Evolutionary conservation across 1,140 invertebrate genomes (phyloP), one percentile per base, ranked within the genome.

Genomic region (Sarcophaga bullata): DNA sequence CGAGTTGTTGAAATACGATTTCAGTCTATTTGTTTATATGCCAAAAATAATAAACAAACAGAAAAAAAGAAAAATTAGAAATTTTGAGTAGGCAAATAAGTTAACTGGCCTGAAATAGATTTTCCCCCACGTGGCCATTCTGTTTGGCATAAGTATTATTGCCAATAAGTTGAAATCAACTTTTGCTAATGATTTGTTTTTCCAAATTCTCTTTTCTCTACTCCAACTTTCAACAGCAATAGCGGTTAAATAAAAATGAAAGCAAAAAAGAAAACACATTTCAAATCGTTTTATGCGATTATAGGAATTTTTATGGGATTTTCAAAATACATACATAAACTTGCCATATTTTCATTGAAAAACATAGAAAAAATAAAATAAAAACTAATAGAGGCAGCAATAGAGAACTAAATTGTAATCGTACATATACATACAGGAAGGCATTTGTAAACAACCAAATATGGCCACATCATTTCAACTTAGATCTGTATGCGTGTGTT

Each of bases 151-250:
- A 37, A 37, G 25, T 37, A 37, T 37, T 37, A 37, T 50, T 17
- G 48, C 75, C 48, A 78, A 50, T 78, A 52, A 50, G 75, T 13
- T 78, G 11, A 78, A 78, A 78, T 78, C 48, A 78, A 78, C 19
- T 50, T 78, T 78, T 0, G 37, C 25, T 50, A 75, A 78, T 78
- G 75, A 78, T 78, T 78, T 78, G 47, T 73, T 78, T 78, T 52
- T 78, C 19, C 62, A 19, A 68, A 19, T 68, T 68, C 10, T 58
- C 54, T 58, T 58, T 58, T 58, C 15, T 58, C 15, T 13, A 15
- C 54, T n/a, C 7, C 2, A 7, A 7, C 54, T 58, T 13, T 13
- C 62, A 19, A 68, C 62, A 9, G 1, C 62, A 7, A 68, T 19
- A 37, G 25, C 25, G 25, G 25, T 37, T 37, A 37, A 37, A 37